These are phyloP conservation scores for Zaprionus ornatus DNA, from an alignment of 1,140 invertebrate genomes.

Conservation along the genomic window DNA sequence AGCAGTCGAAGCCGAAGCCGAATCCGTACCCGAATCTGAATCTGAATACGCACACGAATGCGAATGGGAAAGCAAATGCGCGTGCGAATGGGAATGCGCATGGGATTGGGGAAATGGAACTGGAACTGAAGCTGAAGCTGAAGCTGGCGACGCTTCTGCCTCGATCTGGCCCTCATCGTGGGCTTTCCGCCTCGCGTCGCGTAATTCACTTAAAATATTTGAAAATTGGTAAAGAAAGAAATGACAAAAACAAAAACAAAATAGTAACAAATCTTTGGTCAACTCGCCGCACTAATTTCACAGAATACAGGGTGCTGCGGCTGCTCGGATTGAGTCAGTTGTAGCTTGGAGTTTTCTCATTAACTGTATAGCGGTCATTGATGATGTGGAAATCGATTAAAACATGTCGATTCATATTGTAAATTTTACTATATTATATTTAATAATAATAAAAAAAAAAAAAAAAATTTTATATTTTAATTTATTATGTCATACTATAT, in stretches of 20 bases:
- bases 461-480: too few relatives aligned
- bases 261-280: slow-evolving; percentile 17
- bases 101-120: not conserved
- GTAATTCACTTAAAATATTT: slow-evolving; percentile 51
- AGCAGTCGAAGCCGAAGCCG: not conserved
- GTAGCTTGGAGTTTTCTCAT: too few relatives aligned
- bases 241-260: slow-evolving; percentile 13
- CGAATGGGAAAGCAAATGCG: slow-evolving; percentile 6
- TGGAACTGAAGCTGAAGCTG: not conserved
- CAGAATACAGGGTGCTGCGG: slow-evolving; percentile 4
- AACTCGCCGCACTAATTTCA: not conserved
- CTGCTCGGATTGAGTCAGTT: too few relatives aligned
- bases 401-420: too few relatives aligned
- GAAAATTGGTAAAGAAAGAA: slow-evolving; percentile 22
- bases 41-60: not conserved
- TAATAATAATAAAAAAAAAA: too few relatives aligned
- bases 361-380: too few relatives aligned
- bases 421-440: too few relatives aligned
- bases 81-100: not conserved
- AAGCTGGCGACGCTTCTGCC: not conserved
- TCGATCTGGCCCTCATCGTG: slow-evolving; percentile 11
- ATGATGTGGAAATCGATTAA: too few relatives aligned
- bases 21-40: not conserved
- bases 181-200: slow-evolving; percentile 39
- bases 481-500: too few relatives aligned